Evolutionary conservation across 2,797 vertebrate genomes (phyloP), one percentile per base, ranked within the genome.

Genomic region (Tangara arthus): DNA sequence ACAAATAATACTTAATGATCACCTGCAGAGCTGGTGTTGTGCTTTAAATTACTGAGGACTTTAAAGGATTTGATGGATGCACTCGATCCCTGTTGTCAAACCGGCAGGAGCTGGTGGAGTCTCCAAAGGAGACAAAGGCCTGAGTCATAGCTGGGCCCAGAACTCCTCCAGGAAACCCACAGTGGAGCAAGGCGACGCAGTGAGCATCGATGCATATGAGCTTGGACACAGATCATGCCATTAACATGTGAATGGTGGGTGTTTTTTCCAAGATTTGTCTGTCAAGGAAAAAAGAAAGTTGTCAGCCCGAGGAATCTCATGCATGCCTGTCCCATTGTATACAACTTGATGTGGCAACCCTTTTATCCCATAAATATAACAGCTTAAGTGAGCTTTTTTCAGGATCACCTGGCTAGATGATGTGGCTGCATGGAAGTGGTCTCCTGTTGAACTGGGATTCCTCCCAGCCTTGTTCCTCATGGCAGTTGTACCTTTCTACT

Each of bases 291-390:
- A 49, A 41, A 47, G 12, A 30, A 66, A 17, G 2, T 41, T 37
- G 7, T 49, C 19, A 21, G 19, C 30, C 23, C 12, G 20, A 68
- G 19, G 15, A 35, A 15, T 20, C 12, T 20, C 5, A 19, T 35
- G 10, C 32, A 41, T 7, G 27, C 18, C 6, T 35, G 18, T 49
- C 19, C 15, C 19, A 6, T 2, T 47, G 8, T 27, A 19, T 14
- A 12, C 26, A 47, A 9, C 19, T 5, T 41, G 22, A 32, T 0
- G 0, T 4, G 35, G 7, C 12, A 68, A 23, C 8, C 1, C 3
- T 24, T 81, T 61, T 34, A 41, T 7, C 4, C 15, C 22, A 41
- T 9, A 53, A 81, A 35, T 16, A 27, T 2, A 53, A 39, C 18
- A 35, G 5, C 8, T 59, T 17, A 68, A 32, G 15, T 8, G 30